Conservation (phyloP, 2,797 vertebrate species). For the Rhynchonycteris naso region DNA sequence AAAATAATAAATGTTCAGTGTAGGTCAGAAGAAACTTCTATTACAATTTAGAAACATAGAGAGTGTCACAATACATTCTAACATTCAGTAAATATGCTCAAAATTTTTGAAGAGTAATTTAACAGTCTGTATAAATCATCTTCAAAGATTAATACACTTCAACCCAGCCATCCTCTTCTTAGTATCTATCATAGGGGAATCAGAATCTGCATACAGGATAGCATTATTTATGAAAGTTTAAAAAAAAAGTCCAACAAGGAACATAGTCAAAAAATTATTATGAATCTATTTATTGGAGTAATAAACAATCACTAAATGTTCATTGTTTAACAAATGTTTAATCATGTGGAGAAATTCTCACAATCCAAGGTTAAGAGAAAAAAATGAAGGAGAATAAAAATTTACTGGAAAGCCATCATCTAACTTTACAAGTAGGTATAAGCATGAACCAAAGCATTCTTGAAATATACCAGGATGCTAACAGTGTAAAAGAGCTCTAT, state of each 20-base stretch:
- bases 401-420: neutral
- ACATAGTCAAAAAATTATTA: neutral
- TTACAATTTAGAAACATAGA: neutral
- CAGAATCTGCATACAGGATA: neutral
- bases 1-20: neutral
- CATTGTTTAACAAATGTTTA: neutral
- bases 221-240: slow-evolving; percentile 1
- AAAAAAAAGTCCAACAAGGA: neutral
- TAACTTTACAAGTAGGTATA: neutral
- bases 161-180: neutral
- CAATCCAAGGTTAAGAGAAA: neutral
- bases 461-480: slow-evolving; percentile 10
- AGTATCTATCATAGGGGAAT: neutral
- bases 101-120: slow-evolving; percentile 15
- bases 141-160: neutral
- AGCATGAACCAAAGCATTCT: neutral
- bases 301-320: neutral
- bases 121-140: neutral
- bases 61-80: neutral
- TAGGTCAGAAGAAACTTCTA: neutral
- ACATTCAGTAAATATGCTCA: neutral
- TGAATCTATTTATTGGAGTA: neutral
- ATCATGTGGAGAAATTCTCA: neutral
- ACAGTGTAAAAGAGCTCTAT: neutral
- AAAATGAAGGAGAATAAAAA: neutral